Evolutionary conservation across 64 coral and sea anemone species (phyloP).

Genomic region (Porites australiensis): DNA sequence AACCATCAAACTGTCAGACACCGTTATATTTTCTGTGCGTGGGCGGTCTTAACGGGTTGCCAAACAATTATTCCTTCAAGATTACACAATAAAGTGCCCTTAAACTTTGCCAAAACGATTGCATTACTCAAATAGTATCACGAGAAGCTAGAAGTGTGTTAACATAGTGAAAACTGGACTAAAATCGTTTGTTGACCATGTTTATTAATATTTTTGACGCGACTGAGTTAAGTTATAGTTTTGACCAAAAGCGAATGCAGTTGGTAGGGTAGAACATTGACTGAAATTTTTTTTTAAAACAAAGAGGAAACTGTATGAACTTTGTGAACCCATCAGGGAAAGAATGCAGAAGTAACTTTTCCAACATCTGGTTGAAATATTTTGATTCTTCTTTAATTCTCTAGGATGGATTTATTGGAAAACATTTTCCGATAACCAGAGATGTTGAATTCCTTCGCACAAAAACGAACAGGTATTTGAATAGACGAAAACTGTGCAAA

Average conservation of each 20-base stretch:
- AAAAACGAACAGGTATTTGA: not conserved
- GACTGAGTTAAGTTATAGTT: not conserved
- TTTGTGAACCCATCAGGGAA: not conserved
- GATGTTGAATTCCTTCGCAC: not conserved
- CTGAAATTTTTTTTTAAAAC: not conserved
- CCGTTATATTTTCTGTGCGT: not conserved
- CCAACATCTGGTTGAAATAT: not conserved
- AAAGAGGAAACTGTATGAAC: not conserved
- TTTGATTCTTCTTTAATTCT: not conserved
- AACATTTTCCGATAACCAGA: not conserved
- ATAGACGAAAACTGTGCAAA: not conserved
- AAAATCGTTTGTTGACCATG: no score
- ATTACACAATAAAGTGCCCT: not conserved
- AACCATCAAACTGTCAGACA: not conserved
- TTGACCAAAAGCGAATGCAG: not conserved
- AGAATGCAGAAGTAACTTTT: not conserved
- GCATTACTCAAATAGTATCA: slow-evolving; percentile 12
- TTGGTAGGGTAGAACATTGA: not conserved
- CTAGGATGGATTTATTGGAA: not conserved
- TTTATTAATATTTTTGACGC: not conserved
- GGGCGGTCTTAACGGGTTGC: not conserved
- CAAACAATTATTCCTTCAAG: slow-evolving; percentile 1
- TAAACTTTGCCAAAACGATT: not conserved
- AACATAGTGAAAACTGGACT: no score
- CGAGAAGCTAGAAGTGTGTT: not conserved